A percentile compares a stretch with the other conserved stretches of the same genome.
Conservation (phyloP, 2,888 invertebrate species). For the Eupithecia tripunctaria region DNA sequence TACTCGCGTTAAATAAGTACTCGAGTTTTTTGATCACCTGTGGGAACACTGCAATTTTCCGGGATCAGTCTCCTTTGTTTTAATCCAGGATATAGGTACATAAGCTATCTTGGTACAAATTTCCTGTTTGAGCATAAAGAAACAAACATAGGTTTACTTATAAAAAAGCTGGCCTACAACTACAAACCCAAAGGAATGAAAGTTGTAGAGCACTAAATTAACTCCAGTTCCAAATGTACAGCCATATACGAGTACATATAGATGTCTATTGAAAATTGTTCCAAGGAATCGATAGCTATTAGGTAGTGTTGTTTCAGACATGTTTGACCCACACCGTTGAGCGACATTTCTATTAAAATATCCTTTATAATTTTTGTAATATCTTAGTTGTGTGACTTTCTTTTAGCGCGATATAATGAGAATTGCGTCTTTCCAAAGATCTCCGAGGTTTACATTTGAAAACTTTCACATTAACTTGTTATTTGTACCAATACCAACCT, state of each 20-base stretch:
- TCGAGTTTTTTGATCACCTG: too few relatives aligned
- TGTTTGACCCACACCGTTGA: constrained; percentile 70
- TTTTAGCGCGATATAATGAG: neutral
- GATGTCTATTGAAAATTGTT: constrained; percentile 6
- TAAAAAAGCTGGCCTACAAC: neutral
- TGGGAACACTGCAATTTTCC: neutral
- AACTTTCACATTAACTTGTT: too few relatives aligned
- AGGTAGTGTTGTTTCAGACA: constrained; percentile 53
- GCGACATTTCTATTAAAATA: constrained; percentile 54
- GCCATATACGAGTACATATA: neutral
- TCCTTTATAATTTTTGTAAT: neutral
- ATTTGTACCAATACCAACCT: neutral
- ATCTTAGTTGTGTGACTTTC: neutral
- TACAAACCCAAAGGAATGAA: neutral
- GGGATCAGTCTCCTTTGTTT: neutral
- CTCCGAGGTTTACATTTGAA: too few relatives aligned
- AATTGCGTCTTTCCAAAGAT: neutral
- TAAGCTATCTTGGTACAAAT: neutral
- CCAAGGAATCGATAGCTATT: constrained; percentile 60
- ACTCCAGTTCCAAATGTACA: neutral
- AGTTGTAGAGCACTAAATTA: neutral
- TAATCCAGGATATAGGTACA: neutral
- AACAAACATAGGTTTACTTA: neutral
- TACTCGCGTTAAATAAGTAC: too few relatives aligned
- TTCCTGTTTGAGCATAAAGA: neutral